Conservation (phyloP, 2,888 invertebrate species). For the Heteromyza rotundicornis region DNA sequence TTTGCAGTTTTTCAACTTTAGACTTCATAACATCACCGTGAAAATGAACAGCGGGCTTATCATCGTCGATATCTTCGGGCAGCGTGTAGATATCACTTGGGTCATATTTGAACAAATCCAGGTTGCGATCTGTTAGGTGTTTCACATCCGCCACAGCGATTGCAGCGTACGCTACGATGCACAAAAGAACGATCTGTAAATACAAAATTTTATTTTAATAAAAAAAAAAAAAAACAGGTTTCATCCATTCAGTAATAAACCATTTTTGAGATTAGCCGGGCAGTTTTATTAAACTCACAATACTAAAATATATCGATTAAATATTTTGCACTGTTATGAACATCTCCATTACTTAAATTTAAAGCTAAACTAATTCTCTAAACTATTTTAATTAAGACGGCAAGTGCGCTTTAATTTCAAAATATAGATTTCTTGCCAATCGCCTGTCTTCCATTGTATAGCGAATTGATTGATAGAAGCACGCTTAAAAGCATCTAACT, state of each 20-base stretch:
- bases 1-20: slow-evolving; percentile 54
- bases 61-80: slow-evolving; percentile 59
- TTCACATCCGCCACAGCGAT: slow-evolving; percentile 51
- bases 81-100: slow-evolving; percentile 58
- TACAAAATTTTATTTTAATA: neutral
- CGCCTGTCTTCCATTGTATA: no score
- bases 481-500: no score
- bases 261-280: no score
- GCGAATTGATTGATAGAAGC: no score
- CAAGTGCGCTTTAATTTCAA: no score
- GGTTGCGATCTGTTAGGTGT: slow-evolving; percentile 51
- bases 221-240: neutral
- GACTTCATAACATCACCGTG: slow-evolving; percentile 59
- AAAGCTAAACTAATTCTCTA: no score
- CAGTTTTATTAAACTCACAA: no score
- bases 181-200: slow-evolving; percentile 39
- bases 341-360: no score
- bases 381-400: no score
- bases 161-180: slow-evolving; percentile 39
- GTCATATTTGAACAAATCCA: slow-evolving; percentile 59
- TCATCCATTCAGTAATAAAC: neutral
- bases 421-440: no score
- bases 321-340: no score
- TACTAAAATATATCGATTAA: no score
- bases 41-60: slow-evolving; percentile 56